Conservation (phyloP, 2,888 invertebrate genomes). For the Flexamia atlantica region DNA sequence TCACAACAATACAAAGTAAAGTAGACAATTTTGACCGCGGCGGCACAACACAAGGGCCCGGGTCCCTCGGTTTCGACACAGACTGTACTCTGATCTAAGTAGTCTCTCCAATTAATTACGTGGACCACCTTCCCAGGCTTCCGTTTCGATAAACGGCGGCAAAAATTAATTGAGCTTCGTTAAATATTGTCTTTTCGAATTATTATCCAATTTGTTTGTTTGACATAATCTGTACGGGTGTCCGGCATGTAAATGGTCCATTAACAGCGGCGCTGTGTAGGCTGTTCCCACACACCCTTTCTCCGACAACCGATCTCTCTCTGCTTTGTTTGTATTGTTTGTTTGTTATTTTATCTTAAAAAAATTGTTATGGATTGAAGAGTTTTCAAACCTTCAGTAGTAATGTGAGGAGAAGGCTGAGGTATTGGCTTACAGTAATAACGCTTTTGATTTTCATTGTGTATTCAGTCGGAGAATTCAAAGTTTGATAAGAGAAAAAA, state of each 20-base stretch:
- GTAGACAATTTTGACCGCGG: too few relatives aligned
- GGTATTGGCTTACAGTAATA: too few relatives aligned
- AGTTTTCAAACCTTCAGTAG: too few relatives aligned
- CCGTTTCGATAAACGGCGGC: constrained; percentile 59
- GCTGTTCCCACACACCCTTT: too few relatives aligned
- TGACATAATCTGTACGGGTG: constrained; percentile 54
- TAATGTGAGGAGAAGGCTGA: too few relatives aligned
- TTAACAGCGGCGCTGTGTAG: constrained; percentile 10
- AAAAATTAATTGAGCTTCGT: constrained; percentile 61
- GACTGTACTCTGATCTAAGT: constrained; percentile 56
- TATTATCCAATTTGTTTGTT: constrained; percentile 62
- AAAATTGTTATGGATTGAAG: too few relatives aligned
- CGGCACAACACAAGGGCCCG: background rate
- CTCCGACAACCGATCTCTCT: too few relatives aligned
- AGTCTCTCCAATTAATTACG: constrained; percentile 53
- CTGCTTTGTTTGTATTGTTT: background rate
- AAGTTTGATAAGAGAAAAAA: too few relatives aligned
- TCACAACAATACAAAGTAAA: too few relatives aligned
- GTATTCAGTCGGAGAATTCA: too few relatives aligned
- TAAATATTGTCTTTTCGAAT: constrained; percentile 61
- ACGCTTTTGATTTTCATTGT: too few relatives aligned
- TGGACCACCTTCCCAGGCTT: constrained; percentile 47
- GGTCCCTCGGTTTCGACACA: background rate
- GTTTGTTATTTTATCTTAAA: too few relatives aligned
- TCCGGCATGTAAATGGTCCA: constrained; percentile 32